These are phyloP conservation scores for Emydoidea blandingii DNA, from an alignment of 2,797 vertebrate species.

Conservation along the genomic window DNA sequence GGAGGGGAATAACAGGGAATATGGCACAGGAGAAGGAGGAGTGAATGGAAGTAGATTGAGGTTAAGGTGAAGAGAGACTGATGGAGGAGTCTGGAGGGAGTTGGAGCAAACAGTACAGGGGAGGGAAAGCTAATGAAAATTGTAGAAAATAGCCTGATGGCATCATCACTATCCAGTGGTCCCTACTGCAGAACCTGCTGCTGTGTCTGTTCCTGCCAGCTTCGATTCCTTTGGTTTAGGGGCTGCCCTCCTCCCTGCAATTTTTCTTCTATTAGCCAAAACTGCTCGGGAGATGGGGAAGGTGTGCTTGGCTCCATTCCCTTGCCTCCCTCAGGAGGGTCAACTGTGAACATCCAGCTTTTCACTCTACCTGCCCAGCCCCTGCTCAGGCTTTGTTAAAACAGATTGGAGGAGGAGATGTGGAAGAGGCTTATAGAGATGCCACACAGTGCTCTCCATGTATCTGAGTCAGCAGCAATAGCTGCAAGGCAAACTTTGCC, in stretches of 20 bases:
- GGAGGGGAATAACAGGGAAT: background rate
- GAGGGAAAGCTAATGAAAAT: fast-evolving
- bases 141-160: background rate
- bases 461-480: background rate
- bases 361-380: background rate
- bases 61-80: background rate
- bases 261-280: fast-evolving
- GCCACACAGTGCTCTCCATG: background rate
- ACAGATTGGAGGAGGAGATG: background rate
- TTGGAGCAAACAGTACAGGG: fast-evolving
- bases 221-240: background rate
- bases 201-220: background rate
- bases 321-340: background rate
- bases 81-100: background rate
- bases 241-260: background rate
- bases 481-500: background rate
- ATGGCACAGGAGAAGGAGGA: too few relatives aligned
- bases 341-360: background rate
- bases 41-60: background rate
- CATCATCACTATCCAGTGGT: background rate
- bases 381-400: background rate
- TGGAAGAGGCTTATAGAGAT: background rate
- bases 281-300: background rate
- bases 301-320: background rate
- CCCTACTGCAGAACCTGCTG: background rate